Evolutionary conservation across 2,888 invertebrate genomes (phyloP).

Genomic region (Eilema griseolum): DNA sequence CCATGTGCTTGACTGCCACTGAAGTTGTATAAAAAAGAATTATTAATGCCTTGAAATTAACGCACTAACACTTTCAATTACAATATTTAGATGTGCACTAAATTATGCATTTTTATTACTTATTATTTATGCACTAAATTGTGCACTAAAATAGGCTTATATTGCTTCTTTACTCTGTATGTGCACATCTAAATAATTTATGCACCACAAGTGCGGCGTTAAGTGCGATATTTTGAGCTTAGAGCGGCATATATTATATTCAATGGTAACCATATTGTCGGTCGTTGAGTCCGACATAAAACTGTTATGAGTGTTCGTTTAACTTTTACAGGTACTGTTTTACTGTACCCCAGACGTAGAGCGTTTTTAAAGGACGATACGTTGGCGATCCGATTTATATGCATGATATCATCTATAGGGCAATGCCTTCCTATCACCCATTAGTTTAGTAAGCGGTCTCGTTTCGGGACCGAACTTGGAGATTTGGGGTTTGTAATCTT

Average conservation of each 20-base stretch:
- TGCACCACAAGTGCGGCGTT: conserved; percentile 16
- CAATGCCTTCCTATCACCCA: conserved; percentile 66
- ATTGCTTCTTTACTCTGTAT: background rate
- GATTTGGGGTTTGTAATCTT: conserved; percentile 50
- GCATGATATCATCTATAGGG: too few species aligned
- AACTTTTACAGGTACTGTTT: conserved; percentile 57
- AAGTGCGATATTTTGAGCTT: conserved; percentile 35
- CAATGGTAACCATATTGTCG: conserved; percentile 49
- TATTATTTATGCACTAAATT: too few species aligned
- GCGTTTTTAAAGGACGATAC: conserved; percentile 27
- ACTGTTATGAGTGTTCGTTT: conserved; percentile 61
- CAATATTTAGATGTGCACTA: background rate
- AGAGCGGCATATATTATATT: conserved; percentile 34
- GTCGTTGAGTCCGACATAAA: conserved; percentile 56
- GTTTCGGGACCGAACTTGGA: conserved; percentile 35
- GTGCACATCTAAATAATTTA: conserved; percentile 7
- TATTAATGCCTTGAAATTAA: background rate
- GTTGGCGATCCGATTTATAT: conserved; percentile 24
- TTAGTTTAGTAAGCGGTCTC: conserved; percentile 57
- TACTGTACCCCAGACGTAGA: conserved; percentile 36
- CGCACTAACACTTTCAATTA: background rate
- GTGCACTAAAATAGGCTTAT: background rate
- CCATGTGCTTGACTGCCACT: too few species aligned
- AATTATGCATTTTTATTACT: too few species aligned
- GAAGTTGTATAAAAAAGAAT: too few species aligned